Percentiles rank a stretch among this genome's conserved stretches.
Conservation (phyloP, 1,140 invertebrate genomes). For the Caenorhabditis remanei region DNA sequence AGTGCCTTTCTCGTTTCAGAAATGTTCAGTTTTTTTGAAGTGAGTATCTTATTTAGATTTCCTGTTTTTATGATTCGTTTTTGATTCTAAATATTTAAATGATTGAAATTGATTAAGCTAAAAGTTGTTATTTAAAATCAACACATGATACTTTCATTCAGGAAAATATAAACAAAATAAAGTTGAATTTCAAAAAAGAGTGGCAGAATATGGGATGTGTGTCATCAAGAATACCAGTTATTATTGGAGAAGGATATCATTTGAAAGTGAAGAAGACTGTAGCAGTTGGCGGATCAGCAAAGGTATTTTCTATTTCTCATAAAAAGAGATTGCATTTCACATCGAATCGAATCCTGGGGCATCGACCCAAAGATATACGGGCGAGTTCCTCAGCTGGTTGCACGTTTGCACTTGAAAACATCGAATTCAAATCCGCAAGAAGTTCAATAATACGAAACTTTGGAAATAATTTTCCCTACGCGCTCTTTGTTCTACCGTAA, state of each 20-base stretch:
- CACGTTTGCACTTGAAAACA: no score
- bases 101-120: no score
- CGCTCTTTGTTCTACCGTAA: no score
- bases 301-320: slow-evolving; percentile 3
- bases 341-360: no score
- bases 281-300: slow-evolving; percentile 82
- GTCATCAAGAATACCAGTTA: slow-evolving; percentile 21
- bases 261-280: slow-evolving; percentile 84
- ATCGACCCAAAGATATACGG: no score
- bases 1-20: slow-evolving; percentile 22
- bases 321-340: no score
- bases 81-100: no score
- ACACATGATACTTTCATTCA: neutral
- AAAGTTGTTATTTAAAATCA: no score
- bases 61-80: neutral
- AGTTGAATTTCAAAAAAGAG: neutral
- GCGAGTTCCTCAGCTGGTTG: no score
- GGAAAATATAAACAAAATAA: slow-evolving; percentile 26
- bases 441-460: no score
- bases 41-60: neutral
- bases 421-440: no score
- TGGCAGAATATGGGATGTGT: slow-evolving; percentile 58
- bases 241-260: slow-evolving; percentile 75
- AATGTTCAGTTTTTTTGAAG: slow-evolving; percentile 29
- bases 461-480: no score